Evolutionary conservation across 2,113 vertebrate genomes (phyloP), one percentile per base, ranked within the genome.

Genomic region (Amphilophus citrinellus): DNA sequence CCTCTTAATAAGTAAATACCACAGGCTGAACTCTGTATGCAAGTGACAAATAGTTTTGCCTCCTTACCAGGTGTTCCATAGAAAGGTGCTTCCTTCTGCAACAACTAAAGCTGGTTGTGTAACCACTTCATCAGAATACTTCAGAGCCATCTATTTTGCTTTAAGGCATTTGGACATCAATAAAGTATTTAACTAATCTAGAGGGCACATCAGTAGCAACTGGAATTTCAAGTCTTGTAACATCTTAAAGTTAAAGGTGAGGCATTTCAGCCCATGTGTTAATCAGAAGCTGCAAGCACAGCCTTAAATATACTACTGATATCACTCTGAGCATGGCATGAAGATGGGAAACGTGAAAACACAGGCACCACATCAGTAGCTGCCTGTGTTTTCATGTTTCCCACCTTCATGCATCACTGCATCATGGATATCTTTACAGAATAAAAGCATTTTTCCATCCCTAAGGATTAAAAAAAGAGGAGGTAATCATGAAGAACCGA

Each of bases 41-140:
- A 42, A 5, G 35, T 6, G 5, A 80, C 75, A 44, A 61, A 24
- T 77, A 0, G 77, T 79, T 80, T 57, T 3, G n/a, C 47, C 35
- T 37, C 8, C 60, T 62, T 14, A 79, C 65, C 83, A 89, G 83
- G 73, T 91, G 82, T 60, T 83, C 24, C 76, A 61, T 39, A 75
- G 58, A 60, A 77, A 80, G 17, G 5, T 24, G 32, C 10, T 22
- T 53, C 32, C 18, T 27, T 37, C 39, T 59, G 58, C 11, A 78
- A 47, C 20, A 17, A n/a, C 50, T 32, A 56, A 56, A 56, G 27
- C 68, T 73, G 47, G 47, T 35, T 18, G 13, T 17, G 6, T 2
- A 6, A 62, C 20, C 60, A 61, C 42, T 11, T 73, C 60, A 13
- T 2, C 57, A n/a, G 22, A 37, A 61, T 8, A 65, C 50, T 39